Base-by-base conservation (phyloP, 2,797 vertebrate species). In the Macroramphosus scolopax region DNA sequence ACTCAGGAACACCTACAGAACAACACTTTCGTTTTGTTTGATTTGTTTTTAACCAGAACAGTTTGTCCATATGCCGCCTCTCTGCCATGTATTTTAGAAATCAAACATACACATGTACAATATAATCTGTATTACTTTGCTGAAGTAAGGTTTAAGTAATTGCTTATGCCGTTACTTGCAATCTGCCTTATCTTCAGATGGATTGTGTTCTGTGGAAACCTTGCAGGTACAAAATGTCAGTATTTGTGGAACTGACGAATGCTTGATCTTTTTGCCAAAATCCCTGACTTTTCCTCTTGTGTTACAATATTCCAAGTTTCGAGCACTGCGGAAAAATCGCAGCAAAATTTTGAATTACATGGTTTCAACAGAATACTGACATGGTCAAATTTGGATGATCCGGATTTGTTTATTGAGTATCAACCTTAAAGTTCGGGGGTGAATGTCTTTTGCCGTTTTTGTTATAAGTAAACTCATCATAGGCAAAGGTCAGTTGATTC, bases 1-100 rank as follows among this genome's bases (percentile, higher is more conserved):
- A 93, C 94, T 95, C 92, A 92, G 93, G 93, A 95, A 93, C 87
- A 82, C 74, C 77, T 70, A 85, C 53, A 37, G 77, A 89, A 32
- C 25, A 46, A 56, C 11, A 10, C 39, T 55, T 5, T 52, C 46
- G 33, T 79, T 81, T 81, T 82, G 41, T 80, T 57, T 36, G 32
- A 52, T 68, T 68, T 50, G 36, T 69, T 79, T 77, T 52, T 32
- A 35, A 18, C 37, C 51, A 46, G 44, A 14, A 39, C 13, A 43
- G 43, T 53, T 64, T 65, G 48, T 78, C 31, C 30, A 16, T n/a
- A 38, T 42, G 20, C 35, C 5, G 10, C 22, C 44, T 63, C 61
- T 69, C 68, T 64, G 36, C 50, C 42, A 51, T 51, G 72, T 65
- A 52, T 49, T 73, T 51, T 65, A 47, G 58, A 68, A 65, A 62